Conservation (phyloP, 1,140 invertebrate genomes). For the Delia radicum region DNA sequence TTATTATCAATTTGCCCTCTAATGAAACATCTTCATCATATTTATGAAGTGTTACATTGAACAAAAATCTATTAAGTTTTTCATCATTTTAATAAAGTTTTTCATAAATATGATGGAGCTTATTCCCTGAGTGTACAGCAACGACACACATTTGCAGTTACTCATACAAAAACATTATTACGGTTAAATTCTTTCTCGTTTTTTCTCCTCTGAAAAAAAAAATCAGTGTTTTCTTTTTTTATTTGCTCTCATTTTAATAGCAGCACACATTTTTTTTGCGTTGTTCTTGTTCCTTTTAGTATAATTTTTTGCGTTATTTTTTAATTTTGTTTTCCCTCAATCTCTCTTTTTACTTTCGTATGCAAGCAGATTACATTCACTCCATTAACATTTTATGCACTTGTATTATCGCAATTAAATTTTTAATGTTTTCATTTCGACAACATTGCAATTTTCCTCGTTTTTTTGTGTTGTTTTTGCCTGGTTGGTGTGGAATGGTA, state of each 20-base stretch:
- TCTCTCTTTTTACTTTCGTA: background rate
- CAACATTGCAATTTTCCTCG: slow-evolving; percentile 13
- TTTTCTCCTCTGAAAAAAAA: background rate
- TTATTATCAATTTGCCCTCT: no score
- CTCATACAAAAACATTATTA: no score
- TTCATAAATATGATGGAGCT: no score
- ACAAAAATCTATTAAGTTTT: no score
- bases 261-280: background rate
- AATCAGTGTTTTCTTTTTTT: background rate
- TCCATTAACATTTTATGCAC: slow-evolving; percentile 56
- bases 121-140: no score
- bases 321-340: background rate
- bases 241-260: background rate
- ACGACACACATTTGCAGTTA: no score
- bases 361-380: slow-evolving; percentile 51
- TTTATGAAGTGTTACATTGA: no score
- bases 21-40: no score
- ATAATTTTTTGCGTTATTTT: background rate
- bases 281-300: background rate
- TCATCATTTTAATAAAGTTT: no score
- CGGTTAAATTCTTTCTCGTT: background rate
- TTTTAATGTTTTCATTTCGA: slow-evolving; percentile 56
- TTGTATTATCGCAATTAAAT: slow-evolving; percentile 57
- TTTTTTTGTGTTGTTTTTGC: background rate
- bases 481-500: background rate